Evolutionary conservation across 2,797 vertebrate species (phyloP), one percentile per base, ranked within the genome.

Genomic region (Sebastes minor): DNA sequence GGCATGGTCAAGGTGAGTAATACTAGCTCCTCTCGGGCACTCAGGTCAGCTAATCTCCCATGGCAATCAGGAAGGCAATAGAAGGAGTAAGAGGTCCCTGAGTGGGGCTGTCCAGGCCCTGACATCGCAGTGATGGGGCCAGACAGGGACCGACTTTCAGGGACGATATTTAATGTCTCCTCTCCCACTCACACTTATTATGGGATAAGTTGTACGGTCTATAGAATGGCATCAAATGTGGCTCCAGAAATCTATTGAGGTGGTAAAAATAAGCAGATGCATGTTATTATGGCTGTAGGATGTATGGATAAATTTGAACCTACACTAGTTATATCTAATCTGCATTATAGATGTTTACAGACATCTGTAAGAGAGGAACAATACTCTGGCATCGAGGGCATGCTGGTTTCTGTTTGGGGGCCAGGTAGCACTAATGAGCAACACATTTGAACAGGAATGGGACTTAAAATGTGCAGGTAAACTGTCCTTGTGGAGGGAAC

Each of bases 1-100:
- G 80, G 55, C 76, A 70, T 22, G 88, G 87, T 84, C 80, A 89
- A 91, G 86, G 92, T 91, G 90, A 90, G 88, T 86, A 91, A 88
- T 84, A 80, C 74, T 25, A 56, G 84, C 83, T 85, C 66, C 65
- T 74, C 38, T 74, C 61, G 32, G 89, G 85, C 84, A 85, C 67
- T 74, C 56, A 76, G 92, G 93, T 93, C 92, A 91, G 77, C 76
- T 85, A 78, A 91, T 94, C 87, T 91, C 88, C 77, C 73, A 69
- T 64, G 85, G 87, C 92, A 92, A 94, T 94, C 91, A 88, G 80
- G 78, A 77, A 88, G 68, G 65, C 80, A 84, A 82, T 84, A 85
- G 84, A 90, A 82, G 0, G 23, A 82, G 76, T n/a, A 71, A 78
- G 80, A 83, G 78, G 74, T 90, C 77, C 74, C 63, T 52, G 77